Percentiles rank a stretch among this genome's conserved stretches.
Evolutionary conservation across 2,888 invertebrate genomes (phyloP).

Genomic region (Trissoscelio sp.): DNA sequence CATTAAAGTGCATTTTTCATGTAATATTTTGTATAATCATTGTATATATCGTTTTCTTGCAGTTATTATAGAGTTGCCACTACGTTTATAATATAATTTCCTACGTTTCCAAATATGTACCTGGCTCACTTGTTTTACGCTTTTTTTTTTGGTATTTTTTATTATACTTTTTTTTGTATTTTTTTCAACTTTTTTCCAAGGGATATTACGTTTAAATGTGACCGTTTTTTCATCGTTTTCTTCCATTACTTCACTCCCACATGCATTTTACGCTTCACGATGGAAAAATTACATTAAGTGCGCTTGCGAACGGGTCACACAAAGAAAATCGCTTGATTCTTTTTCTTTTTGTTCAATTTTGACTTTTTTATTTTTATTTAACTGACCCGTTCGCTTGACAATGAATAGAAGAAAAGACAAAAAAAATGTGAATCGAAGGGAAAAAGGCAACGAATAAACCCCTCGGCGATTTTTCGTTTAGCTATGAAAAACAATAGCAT

Average conservation of each 20-base stretch:
- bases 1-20: slow-evolving; percentile 78
- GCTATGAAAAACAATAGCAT: slow-evolving; percentile 81
- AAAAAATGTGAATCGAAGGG: slow-evolving; percentile 34
- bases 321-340: background rate
- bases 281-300: slow-evolving; percentile 70
- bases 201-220: slow-evolving; percentile 48
- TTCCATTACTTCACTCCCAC: slow-evolving; percentile 73
- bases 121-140: slow-evolving; percentile 70
- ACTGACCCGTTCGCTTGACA: slow-evolving; percentile 16
- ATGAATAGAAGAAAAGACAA: slow-evolving; percentile 40
- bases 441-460: slow-evolving; percentile 69
- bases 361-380: background rate
- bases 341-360: too few species aligned
- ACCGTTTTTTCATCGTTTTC: slow-evolving; percentile 50
- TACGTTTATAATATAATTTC: slow-evolving; percentile 79
- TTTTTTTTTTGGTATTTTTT: slow-evolving; percentile 60
- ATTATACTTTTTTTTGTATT: slow-evolving; percentile 58
- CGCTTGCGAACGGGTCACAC: slow-evolving; percentile 22
- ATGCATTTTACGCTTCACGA: slow-evolving; percentile 76
- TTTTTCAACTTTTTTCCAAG: slow-evolving; percentile 56
- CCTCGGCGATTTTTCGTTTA: slow-evolving; percentile 72
- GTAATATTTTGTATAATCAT: slow-evolving; percentile 80
- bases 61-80: slow-evolving; percentile 79
- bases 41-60: slow-evolving; percentile 78
- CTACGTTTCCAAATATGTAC: slow-evolving; percentile 80